Evolutionary conservation across 1,140 invertebrate genomes (phyloP).

Genomic region (Zaprionus camerounensis): DNA sequence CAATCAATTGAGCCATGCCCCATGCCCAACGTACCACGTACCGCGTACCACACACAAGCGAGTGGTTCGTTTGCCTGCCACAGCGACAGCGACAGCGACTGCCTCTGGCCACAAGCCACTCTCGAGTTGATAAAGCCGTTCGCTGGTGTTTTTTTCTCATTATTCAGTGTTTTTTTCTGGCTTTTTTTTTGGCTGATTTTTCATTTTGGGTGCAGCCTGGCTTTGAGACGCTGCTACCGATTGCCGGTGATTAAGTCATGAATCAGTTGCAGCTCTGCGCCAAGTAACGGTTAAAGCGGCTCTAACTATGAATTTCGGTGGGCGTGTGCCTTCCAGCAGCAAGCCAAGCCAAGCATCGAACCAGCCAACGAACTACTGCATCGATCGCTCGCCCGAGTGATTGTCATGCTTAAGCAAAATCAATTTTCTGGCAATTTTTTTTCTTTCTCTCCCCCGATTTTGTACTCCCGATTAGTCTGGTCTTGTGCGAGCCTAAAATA

Average conservation of each 20-base stretch:
- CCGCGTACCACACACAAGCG: constrained; percentile 52
- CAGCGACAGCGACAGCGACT: constrained; percentile 1
- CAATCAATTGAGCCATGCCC: constrained; percentile 64
- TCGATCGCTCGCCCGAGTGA: constrained; percentile 53
- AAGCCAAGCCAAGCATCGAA: constrained; percentile 13
- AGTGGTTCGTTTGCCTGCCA: constrained; percentile 46
- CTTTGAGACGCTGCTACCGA: constrained; percentile 67
- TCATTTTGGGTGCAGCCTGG: constrained; percentile 33
- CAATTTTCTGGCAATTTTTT: constrained; percentile 72
- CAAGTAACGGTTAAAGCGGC: constrained; percentile 55
- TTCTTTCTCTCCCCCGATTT: background rate
- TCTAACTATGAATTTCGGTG: constrained; percentile 72
- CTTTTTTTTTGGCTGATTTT: constrained; percentile 56
- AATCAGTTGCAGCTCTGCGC: constrained; percentile 62
- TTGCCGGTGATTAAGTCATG: constrained; percentile 78
- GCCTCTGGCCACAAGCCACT: constrained; percentile 69
- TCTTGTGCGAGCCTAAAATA: constrained; percentile 33
- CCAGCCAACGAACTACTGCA: constrained; percentile 1
- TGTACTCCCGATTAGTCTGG: background rate
- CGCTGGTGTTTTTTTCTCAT: constrained; percentile 7
- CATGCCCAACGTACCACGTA: constrained; percentile 26
- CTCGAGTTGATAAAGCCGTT: constrained; percentile 70
- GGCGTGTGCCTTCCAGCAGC: constrained; percentile 69
- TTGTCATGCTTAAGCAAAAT: constrained; percentile 76
- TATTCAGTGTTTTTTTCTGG: constrained; percentile 6